Evolutionary conservation across 2,888 invertebrate genomes (phyloP).

Genomic region (Drepanosiphum platanoidis): DNA sequence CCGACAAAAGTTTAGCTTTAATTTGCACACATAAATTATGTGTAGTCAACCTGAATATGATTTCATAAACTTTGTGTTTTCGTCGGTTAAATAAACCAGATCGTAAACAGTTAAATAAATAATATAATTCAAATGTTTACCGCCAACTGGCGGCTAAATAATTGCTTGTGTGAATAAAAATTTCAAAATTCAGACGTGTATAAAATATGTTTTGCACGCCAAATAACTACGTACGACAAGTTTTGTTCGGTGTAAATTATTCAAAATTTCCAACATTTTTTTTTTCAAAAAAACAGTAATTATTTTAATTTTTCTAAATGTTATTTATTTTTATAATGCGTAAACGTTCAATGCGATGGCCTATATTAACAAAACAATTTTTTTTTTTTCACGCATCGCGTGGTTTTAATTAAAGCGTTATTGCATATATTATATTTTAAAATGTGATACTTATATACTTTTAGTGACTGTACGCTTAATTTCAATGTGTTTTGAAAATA

Average conservation of each 20-base stretch:
- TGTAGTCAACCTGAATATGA: neutral
- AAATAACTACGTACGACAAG: conserved; percentile 32
- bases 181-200: conserved; percentile 48
- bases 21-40: neutral
- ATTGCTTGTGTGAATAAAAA: conserved; percentile 41
- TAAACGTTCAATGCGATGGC: neutral
- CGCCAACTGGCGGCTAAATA: conserved; percentile 44
- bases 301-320: conserved; percentile 1
- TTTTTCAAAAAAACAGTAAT: neutral
- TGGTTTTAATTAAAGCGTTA: neutral
- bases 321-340: neutral
- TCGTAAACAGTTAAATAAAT: conserved; percentile 49
- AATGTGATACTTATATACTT: neutral
- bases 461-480: neutral
- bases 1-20: neutral
- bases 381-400: neutral
- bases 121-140: conserved; percentile 53
- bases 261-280: conserved; percentile 15
- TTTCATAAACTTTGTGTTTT: conserved; percentile 11
- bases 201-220: conserved; percentile 46
- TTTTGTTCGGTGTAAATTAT: conserved; percentile 40
- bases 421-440: neutral
- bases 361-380: neutral
- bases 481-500: neutral
- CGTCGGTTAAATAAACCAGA: conserved; percentile 51